These are phyloP conservation scores for Micromussa lordhowensis DNA, from an alignment of 92 coral and sea anemone species.

Conservation along the genomic window DNA sequence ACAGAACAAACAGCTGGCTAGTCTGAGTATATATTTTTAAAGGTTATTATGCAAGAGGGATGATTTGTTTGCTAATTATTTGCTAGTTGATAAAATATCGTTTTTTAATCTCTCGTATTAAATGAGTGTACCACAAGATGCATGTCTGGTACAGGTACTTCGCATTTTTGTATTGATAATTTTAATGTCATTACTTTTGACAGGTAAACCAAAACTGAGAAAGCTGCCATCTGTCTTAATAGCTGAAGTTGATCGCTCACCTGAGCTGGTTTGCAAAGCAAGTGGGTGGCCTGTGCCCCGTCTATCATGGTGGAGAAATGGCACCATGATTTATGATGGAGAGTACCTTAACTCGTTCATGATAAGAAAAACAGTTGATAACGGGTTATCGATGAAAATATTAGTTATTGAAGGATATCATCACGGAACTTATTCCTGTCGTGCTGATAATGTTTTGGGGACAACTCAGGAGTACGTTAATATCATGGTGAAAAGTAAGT, in stretches of 20 bases:
- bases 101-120: too few species aligned
- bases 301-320: conserved; percentile 36
- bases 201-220: conserved; percentile 4
- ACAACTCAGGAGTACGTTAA: not conserved
- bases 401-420: not conserved
- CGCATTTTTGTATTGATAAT: not conserved
- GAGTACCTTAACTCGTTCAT: not conserved
- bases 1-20: too few species aligned
- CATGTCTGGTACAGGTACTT: not conserved
- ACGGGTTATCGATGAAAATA: not conserved
- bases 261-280: not conserved
- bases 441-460: conserved; percentile 28
- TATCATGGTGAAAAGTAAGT: conserved; percentile 30
- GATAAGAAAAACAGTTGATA: rapidly evolving
- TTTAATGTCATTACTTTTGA: not conserved
- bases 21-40: too few species aligned
- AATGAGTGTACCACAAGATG: not conserved
- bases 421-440: conserved; percentile 16
- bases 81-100: too few species aligned
- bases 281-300: conserved; percentile 27
- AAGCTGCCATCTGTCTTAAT: not conserved
- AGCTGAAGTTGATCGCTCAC: too few species aligned
- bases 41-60: too few species aligned
- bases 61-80: too few species aligned
- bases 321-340: not conserved